Base-by-base conservation (phyloP, 64 coral and sea anemone species). In the Montipora sp. region DNA sequence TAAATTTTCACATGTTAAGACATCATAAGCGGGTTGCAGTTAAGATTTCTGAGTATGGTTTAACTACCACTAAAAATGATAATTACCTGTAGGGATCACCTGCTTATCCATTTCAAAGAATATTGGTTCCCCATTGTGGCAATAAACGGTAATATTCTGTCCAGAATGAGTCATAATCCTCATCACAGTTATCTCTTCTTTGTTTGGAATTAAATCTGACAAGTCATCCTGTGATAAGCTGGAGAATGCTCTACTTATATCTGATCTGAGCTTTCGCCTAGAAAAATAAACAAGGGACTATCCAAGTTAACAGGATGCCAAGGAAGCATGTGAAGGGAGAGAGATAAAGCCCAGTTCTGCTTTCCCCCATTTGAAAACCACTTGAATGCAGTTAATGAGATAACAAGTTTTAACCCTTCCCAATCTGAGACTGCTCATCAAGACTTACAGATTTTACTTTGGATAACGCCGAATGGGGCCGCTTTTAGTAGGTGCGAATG, bases 31-130 rank as follows among this genome's bases (percentile, higher is more conserved):
- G 2, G 0, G 6, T 57, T 8, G 14, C 60, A 63, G 60, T 63
- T 63, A 7, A 12, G 60, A 12, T 15, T 63, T 5, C 14, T 63
- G 11, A 63, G 60, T 63, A 4, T 63, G 14, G 14, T 63, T 12
- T 2, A 63, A 63, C 3, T 21, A 24, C 24, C 20, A 14, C n/a
- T 48, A 18, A 15, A 4, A 16, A 60, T 53, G 4, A 81, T 15
- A 90, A 18, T 12, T 49, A 99, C 98, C 98, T 96, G 98, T 94
- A 46, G 98, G 98, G 48, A 91, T 89, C 48, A 99, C 80, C 48
- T 71, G 87, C n/a, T 91, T 99, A 73, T 99, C 98, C 5, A 96
- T 74, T 74, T 99, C 91, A 89, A 99, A 99, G 94, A 99, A 94
- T 57, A 94, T 89, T 69, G 98, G 98, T 50, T 95, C 91, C 53